Conservation (phyloP, 2,888 invertebrate species). For the Tetanocera ferruginea region DNA sequence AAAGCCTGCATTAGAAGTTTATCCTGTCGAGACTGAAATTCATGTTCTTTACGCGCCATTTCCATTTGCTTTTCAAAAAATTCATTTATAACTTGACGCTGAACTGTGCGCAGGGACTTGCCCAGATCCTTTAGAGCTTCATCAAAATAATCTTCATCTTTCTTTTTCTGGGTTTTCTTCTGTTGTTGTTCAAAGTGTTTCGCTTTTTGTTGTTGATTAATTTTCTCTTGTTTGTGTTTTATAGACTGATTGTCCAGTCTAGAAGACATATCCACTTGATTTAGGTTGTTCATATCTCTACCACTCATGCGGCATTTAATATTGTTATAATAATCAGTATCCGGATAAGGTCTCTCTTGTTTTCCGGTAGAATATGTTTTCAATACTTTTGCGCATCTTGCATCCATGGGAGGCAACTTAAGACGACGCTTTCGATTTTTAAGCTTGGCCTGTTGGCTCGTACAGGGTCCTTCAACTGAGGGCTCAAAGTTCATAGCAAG, state of each 20-base stretch:
- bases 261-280: too few species aligned
- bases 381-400: neutral
- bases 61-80: conserved; percentile 66
- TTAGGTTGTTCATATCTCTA: neutral
- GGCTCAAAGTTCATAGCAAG: neutral
- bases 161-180: conserved; percentile 41
- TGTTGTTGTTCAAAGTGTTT: conserved; percentile 19
- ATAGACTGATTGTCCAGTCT: too few species aligned
- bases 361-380: conserved; percentile 48
- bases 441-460: conserved; percentile 52
- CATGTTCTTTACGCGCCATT: conserved; percentile 63
- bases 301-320: conserved; percentile 9
- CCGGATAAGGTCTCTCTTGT: conserved; percentile 43
- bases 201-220: conserved; percentile 8
- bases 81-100: conserved; percentile 62
- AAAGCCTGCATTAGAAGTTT: conserved; percentile 61
- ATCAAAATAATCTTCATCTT: conserved; percentile 53
- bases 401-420: neutral
- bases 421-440: conserved; percentile 51
- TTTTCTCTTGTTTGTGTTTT: neutral
- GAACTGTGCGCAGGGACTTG: conserved; percentile 58
- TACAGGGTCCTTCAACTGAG: conserved; percentile 48
- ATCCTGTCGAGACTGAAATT: conserved; percentile 66
- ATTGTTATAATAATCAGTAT: neutral
- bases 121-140: conserved; percentile 62